Evolutionary conservation across 2,888 invertebrate genomes (phyloP).

Genomic region (Anarsia innoxiella): DNA sequence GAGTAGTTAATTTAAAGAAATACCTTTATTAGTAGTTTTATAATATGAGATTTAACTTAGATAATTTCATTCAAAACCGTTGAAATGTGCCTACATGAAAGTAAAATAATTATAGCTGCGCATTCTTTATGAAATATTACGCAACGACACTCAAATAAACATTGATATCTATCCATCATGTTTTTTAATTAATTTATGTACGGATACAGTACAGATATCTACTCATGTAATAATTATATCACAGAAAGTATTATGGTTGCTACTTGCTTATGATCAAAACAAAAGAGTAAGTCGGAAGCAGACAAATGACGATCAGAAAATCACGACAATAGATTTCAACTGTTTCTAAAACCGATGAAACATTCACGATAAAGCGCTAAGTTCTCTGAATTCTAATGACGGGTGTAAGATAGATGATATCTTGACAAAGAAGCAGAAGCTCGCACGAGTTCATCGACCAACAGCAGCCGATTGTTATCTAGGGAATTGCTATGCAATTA

Average conservation of each 20-base stretch:
- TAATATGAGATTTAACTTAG: too few species aligned
- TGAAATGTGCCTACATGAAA: slow-evolving; percentile 31
- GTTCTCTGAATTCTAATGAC: slow-evolving; percentile 18
- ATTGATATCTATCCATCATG: slow-evolving; percentile 19
- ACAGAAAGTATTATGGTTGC: too few species aligned
- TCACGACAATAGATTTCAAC: not conserved
- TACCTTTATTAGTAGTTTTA: too few species aligned
- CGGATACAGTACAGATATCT: slow-evolving; percentile 1
- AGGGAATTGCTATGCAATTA: slow-evolving; percentile 50
- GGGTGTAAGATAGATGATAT: slow-evolving; percentile 28
- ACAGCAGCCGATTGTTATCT: slow-evolving; percentile 46
- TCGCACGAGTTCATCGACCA: slow-evolving; percentile 58
- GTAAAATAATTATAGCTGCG: slow-evolving; percentile 36
- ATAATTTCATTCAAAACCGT: slow-evolving; percentile 15
- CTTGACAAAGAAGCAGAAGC: slow-evolving; percentile 38
- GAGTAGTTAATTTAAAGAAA: too few species aligned
- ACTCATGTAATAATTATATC: not conserved
- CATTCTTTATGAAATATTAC: slow-evolving; percentile 25
- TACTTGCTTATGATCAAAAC: too few species aligned
- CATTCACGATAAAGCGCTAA: slow-evolving; percentile 28
- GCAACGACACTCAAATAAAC: slow-evolving; percentile 19
- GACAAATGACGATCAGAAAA: not conserved
- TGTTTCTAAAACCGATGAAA: slow-evolving; percentile 18
- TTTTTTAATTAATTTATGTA: slow-evolving; percentile 22
- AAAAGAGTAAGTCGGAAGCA: not conserved